These are phyloP conservation scores for Agrochola lota DNA, from an alignment of 2,888 invertebrate species.

Conservation along the genomic window DNA sequence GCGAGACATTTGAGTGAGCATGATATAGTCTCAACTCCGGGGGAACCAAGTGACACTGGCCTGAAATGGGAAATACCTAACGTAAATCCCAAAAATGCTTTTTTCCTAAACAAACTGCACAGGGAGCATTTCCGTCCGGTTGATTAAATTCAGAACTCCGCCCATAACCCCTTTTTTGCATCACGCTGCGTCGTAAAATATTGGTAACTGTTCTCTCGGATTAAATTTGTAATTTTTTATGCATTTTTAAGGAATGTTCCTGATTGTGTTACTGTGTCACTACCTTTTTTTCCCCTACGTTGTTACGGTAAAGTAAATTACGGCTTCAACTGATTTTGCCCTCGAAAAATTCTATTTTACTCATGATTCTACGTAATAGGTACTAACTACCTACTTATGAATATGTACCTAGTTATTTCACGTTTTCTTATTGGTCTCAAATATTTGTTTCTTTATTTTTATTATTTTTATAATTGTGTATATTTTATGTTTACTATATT, in stretches of 20 bases:
- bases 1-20: neutral
- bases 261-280: neutral
- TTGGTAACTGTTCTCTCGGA: constrained; percentile 61
- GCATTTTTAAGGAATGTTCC: constrained; percentile 9
- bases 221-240: constrained; percentile 41
- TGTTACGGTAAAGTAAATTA: neutral
- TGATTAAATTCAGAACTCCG: constrained; percentile 64
- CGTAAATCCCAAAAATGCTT: constrained; percentile 1
- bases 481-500: neutral
- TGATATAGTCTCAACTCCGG: neutral
- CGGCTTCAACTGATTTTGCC: neutral
- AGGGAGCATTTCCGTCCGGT: constrained; percentile 62
- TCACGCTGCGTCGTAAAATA: constrained; percentile 78
- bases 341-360: neutral
- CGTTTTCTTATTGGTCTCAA: neutral
- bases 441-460: neutral
- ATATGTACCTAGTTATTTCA: neutral
- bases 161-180: constrained; percentile 80
- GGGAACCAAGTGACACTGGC: neutral
- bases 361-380: neutral
- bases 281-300: neutral
- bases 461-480: neutral
- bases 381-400: neutral
- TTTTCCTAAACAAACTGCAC: constrained; percentile 42
- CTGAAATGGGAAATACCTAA: neutral